Evolutionary conservation across 1,140 invertebrate species (phyloP), one percentile per base, ranked within the genome.

Genomic region (Philopotamus ludificatus): DNA sequence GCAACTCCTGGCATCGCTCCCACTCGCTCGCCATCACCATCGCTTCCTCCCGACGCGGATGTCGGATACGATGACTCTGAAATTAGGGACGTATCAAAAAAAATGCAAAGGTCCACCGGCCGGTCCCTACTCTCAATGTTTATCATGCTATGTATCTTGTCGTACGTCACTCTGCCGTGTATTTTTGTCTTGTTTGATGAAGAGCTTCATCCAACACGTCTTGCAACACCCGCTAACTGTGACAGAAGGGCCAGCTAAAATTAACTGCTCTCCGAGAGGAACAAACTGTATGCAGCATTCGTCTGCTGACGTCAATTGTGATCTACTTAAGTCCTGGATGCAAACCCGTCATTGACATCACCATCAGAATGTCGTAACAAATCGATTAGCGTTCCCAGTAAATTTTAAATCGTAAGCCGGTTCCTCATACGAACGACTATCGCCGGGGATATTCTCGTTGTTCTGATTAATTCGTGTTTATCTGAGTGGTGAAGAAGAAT

Each of bases 241-340:
- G 44, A 47, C 44, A 53, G 21, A 53, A 53, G n/a, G 25, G 53
- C 25, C 53, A 16, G 34, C 53, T 57, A 57, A 28, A 57, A 57
- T 26, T 57, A 57, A 39, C 22, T 57, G 34, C 12, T 22, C 34
- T 57, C 34, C 15, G 53, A 39, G 53, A 39, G 23, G 23, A 15
- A 20, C 53, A 57, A 57, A 39, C 34, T 2, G 50, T 53, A 22
- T 57, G 53, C 53, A 57, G 53, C 21, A 39, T 25, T 16, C 21
- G 34, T 8, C 1, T 16, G 8, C 25, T 57, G 53, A 57, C 53
- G 53, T 57, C 53, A 57, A 57, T 57, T 15, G 53, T 57, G 53
- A 57, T 57, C 53, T 28, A 57, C 53, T 28, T 57, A 57, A 16
- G 21, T 39, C 25, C 23, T 22, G 34, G 15, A 57, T 28, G 16